Base-by-base conservation (phyloP, 2,113 vertebrate species). In the Chroicocephalus ridibundus region DNA sequence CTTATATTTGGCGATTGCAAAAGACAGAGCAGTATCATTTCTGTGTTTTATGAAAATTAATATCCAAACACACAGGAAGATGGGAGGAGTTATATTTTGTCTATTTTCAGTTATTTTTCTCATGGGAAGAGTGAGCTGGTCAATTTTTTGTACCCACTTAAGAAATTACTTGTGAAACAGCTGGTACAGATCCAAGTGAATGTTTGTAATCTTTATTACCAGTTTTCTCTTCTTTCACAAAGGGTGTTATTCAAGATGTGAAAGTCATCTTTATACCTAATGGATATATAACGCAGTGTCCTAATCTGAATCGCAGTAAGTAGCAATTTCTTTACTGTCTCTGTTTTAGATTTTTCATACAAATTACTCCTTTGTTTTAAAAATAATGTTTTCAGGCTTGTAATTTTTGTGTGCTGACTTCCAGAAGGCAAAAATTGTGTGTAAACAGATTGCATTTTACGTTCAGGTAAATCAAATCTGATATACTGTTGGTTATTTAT, bases 261-360 rank as follows among this genome's bases (percentile, higher is more conserved):
- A 99, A 99, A 98, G 84, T 99, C 88, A 97, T 99, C 97, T 99
- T 99, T 78, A 98, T 99, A 94, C 99, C 99, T 18, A 99, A 99
- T 54, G 99, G 99, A 95, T 99, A 99, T 97, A 99, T 99, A 94
- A 98, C 96, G 1, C 99, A 99, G 95, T 99, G 99, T 95, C 99
- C 99, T 19, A 99, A 99, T 97, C 98, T 99, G 47, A 99, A 99
- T 97, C 99, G 99, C 98, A 99, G 99, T 99, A 99, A 99, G 99
- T 99, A 97, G 65, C 55, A 81, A 42, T 81, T 91, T 83, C 51
- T 57, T 72, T 78, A 49, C 61, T 83, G 42, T 61, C 55, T 16
- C 40, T 51, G 0, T 36, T 84, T 61, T 77, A 47, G 52, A 54
- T 69, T 92, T 93, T 38, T 44, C 34, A 21, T 32, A 19, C 40